Evolutionary conservation across 2,797 vertebrate species (phyloP).

Genomic region (Limnodromus scolopaceus): DNA sequence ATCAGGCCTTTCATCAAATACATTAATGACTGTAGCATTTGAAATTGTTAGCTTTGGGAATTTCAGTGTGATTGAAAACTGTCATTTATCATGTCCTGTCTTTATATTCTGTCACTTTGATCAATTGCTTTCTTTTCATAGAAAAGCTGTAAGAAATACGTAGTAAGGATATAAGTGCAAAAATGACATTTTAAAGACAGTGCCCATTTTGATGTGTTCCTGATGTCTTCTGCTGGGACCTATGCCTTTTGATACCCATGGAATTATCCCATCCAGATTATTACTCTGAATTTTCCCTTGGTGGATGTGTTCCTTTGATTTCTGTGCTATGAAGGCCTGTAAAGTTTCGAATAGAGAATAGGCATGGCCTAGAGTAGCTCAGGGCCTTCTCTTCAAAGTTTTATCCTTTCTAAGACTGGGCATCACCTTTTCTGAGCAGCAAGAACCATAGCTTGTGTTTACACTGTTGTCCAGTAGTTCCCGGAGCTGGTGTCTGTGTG

Average conservation of each 20-base stretch:
- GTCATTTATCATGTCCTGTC: background rate
- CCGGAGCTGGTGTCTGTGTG: background rate
- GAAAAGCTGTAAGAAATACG: background rate
- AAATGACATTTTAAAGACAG: background rate
- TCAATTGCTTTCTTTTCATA: background rate
- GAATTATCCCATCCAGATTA: background rate
- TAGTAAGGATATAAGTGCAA: background rate
- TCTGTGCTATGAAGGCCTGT: background rate
- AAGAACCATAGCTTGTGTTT: background rate
- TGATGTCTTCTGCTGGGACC: background rate
- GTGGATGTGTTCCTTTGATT: background rate
- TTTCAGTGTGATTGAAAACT: background rate
- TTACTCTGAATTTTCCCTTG: background rate
- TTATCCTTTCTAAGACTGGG: background rate
- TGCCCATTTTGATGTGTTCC: background rate
- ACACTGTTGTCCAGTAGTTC: background rate
- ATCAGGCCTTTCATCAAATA: background rate
- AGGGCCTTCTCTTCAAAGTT: background rate
- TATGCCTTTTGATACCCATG: rapidly evolving
- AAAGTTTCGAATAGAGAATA: background rate
- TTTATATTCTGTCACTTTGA: background rate
- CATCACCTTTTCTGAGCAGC: background rate
- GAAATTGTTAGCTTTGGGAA: background rate
- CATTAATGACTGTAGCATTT: background rate
- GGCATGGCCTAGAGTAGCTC: background rate